Conservation (phyloP, 2,797 vertebrate genomes). For the Artibeus lituratus region DNA sequence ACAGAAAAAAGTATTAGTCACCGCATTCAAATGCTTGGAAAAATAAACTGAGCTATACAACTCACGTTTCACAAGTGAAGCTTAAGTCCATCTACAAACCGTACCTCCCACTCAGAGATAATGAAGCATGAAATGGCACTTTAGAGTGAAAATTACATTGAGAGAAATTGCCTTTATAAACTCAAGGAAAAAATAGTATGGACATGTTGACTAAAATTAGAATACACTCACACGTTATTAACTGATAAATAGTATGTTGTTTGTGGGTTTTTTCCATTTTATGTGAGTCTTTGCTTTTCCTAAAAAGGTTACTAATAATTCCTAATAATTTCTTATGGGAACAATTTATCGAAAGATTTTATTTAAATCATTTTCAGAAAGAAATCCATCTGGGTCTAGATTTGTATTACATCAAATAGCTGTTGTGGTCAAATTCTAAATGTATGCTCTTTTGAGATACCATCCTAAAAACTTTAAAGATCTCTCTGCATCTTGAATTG, state of each 20-base stretch:
- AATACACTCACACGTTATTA: conserved; percentile 20
- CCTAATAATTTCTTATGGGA: neutral
- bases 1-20: conserved; percentile 30
- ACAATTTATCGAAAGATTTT: neutral
- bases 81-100: conserved; percentile 28
- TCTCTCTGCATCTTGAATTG: neutral
- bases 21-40: conserved; percentile 41
- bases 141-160: conserved; percentile 68
- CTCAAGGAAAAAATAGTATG: neutral
- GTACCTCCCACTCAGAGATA: conserved; percentile 61
- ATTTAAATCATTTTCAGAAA: conserved; percentile 47
- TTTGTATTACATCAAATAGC: neutral
- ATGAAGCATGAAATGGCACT: conserved; percentile 71
- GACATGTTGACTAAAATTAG: conserved; percentile 38
- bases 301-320: conserved; percentile 26
- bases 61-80: conserved; percentile 52
- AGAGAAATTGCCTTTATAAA: conserved; percentile 27
- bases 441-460: neutral
- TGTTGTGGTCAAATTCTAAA: conserved; percentile 3
- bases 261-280: conserved; percentile 21
- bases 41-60: conserved; percentile 50
- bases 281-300: conserved; percentile 30
- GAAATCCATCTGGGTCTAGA: neutral
- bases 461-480: neutral
- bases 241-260: neutral